A percentile compares a stretch with the other conserved stretches of the same genome.
Evolutionary conservation across 2,888 invertebrate species (phyloP).

Genomic region (Synergus laeviventris): DNA sequence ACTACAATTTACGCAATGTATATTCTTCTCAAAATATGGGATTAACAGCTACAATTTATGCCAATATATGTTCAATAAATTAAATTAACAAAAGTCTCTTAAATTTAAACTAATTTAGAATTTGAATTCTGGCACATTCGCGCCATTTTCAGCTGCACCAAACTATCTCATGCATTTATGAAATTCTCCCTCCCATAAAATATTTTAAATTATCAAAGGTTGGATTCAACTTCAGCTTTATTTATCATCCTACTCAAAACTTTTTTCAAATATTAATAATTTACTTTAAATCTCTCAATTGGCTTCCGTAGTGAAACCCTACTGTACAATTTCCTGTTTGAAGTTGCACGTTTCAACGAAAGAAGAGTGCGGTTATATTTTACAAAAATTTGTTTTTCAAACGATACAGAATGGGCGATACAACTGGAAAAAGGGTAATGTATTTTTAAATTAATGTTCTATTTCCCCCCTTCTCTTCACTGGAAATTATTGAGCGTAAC

Average conservation of each 20-base stretch:
- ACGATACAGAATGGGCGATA: slow-evolving; percentile 22
- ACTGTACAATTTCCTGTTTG: slow-evolving; percentile 24
- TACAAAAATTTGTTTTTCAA: slow-evolving; percentile 2
- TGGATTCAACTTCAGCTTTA: not conserved
- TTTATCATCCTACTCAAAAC: not conserved
- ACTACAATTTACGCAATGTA: too few relatives aligned
- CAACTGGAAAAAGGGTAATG: slow-evolving; percentile 27
- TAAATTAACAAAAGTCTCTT: not conserved
- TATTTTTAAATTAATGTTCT: not conserved
- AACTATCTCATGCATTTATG: not conserved
- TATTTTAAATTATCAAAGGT: not conserved
- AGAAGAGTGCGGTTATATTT: slow-evolving; percentile 14
- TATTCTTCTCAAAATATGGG: too few relatives aligned
- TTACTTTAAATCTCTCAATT: not conserved
- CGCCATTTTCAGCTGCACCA: not conserved
- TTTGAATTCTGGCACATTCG: not conserved
- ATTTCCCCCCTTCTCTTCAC: not conserved
- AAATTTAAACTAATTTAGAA: not conserved
- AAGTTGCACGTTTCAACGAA: slow-evolving; percentile 31
- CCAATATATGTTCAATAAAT: too few relatives aligned
- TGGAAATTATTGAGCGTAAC: not conserved
- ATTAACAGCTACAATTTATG: too few relatives aligned
- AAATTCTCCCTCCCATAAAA: not conserved
- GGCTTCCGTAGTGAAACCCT: slow-evolving; percentile 3
- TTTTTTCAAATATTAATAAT: not conserved